Conservation (phyloP, 1,140 invertebrate species). For the Drosophila nannoptera region DNA sequence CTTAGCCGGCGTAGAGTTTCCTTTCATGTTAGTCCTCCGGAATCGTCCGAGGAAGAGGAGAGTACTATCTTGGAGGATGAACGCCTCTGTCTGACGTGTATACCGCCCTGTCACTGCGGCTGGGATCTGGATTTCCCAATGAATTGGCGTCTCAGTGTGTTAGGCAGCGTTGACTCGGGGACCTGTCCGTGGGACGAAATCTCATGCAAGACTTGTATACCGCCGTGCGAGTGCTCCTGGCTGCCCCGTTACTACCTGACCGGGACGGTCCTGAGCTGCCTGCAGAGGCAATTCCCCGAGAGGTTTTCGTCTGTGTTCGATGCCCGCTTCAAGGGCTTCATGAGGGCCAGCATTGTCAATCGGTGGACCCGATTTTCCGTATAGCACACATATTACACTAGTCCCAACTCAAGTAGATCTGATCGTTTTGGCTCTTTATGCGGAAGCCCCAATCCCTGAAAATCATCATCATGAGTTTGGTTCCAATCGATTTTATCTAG, state of each 20-base stretch:
- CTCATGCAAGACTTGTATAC: constrained; percentile 42
- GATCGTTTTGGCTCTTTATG: background rate
- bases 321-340: constrained; percentile 33
- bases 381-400: constrained; percentile 4
- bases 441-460: background rate
- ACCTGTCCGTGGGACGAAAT: constrained; percentile 32
- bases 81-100: constrained; percentile 38
- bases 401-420: background rate
- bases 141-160: constrained; percentile 44
- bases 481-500: constrained; percentile 34
- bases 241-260: constrained; percentile 61
- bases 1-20: constrained; percentile 12
- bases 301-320: constrained; percentile 67
- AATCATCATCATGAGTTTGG: background rate
- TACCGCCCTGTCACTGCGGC: constrained; percentile 60
- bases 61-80: constrained; percentile 1
- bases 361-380: constrained; percentile 66
- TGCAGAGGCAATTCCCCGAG: constrained; percentile 56
- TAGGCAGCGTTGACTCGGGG: constrained; percentile 16
- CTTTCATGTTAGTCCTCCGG: background rate
- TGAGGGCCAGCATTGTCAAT: constrained; percentile 51
- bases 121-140: constrained; percentile 29
- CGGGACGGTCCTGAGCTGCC: constrained; percentile 58
- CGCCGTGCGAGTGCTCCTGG: constrained; percentile 65
- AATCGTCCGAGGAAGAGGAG: background rate